phyloP scores from a whole-genome alignment of 2,888 invertebrate species.

The Diaphora mendica region DNA sequence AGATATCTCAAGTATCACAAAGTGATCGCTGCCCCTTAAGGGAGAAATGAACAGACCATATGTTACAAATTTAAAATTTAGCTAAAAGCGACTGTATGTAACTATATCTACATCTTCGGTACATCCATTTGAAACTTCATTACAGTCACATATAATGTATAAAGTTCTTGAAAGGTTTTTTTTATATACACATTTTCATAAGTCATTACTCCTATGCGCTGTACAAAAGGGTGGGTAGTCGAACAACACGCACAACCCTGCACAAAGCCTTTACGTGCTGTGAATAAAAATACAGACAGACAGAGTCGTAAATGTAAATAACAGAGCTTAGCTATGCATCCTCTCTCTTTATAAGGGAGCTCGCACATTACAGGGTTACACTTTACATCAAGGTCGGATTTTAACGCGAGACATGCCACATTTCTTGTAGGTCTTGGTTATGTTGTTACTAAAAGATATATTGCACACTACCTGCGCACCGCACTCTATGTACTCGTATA shows the following conservation, averaged over 20 bases:
- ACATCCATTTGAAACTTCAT: background rate
- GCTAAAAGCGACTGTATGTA: too few relatives aligned
- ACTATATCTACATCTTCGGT: too few relatives aligned
- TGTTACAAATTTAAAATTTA: too few relatives aligned
- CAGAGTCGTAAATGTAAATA: slow-evolving; percentile 39
- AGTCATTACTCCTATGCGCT: slow-evolving; percentile 11
- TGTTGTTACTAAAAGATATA: background rate
- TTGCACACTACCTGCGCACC: background rate
- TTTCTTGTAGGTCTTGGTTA: background rate
- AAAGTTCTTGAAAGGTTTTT: background rate
- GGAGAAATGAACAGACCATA: too few relatives aligned
- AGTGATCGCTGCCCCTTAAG: too few relatives aligned
- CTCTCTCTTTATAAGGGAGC: slow-evolving; percentile 22
- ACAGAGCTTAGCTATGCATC: slow-evolving; percentile 36
- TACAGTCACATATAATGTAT: background rate
- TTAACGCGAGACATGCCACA: background rate
- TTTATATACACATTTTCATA: slow-evolving; percentile 19
- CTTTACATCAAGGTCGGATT: slow-evolving; percentile 7
- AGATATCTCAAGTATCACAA: too few relatives aligned
- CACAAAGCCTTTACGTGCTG: slow-evolving; percentile 36
- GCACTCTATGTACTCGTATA: too few relatives aligned
- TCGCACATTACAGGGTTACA: slow-evolving; percentile 5
- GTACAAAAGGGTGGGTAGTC: slow-evolving; percentile 14
- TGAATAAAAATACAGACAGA: slow-evolving; percentile 33
- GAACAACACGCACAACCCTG: slow-evolving; percentile 30